Evolutionary conservation across 2,797 vertebrate species (phyloP), one percentile per base, ranked within the genome.

Genomic region (Heterohyrax brucei): DNA sequence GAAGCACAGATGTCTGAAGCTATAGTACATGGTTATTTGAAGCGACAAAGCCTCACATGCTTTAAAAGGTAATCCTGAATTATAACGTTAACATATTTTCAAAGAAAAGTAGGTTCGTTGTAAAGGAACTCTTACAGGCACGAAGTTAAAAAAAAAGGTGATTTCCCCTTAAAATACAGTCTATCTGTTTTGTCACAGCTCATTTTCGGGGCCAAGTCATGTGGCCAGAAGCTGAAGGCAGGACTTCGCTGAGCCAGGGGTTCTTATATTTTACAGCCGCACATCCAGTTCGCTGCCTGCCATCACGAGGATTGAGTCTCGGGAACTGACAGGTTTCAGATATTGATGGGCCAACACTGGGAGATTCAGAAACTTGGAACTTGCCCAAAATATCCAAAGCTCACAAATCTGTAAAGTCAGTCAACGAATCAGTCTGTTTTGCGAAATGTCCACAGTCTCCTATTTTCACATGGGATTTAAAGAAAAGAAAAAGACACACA

Each of bases 241-340:
- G 10, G 44, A 22, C 24, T 86, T 66, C 62, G 44, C 64, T 95
- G 50, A 88, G 22, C 39, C 89, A 95, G 84, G 79, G 91, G 93
- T 76, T 87, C 84, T 93, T 97, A 95, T 95, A 96, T 97, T 97
- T 92, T 91, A 88, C 61, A 97, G 80, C 16, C 81, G 89, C 84
- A 59, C 19, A 1, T 64, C 64, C 75, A 87, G 93, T 85, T 86
- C 83, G 75, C 84, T 93, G 39, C 89, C 94, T 97, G 78, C 96
- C 95, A 94, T 79, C 95, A 92, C 77, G 13, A 0, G 19, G 89
- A 92, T 87, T 95, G 95, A 93, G 91, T 61, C 62, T 62, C 9
- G 0, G 79, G 61, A 66, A 93, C 72, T 91, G 89, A 96, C 79
- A 95, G 61, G 1, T 92, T 89, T 96, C 96, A 94, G 70, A 94